phyloP scores from a whole-genome alignment of 1,140 invertebrate genomes.

The Nylanderia fulva region DNA sequence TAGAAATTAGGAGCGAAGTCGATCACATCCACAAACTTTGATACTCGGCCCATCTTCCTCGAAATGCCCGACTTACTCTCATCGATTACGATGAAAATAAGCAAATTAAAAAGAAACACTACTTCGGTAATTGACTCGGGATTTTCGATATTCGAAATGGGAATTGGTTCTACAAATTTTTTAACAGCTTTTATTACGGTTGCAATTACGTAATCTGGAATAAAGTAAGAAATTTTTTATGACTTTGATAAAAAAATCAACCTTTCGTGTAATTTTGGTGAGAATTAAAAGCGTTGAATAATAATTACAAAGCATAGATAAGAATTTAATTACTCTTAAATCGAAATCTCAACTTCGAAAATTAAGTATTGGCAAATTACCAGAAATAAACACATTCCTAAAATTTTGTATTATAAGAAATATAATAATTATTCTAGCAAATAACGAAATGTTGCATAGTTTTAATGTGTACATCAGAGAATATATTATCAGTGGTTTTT shows the following conservation, averaged over 20 bases:
- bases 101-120: not conserved
- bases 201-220: not conserved
- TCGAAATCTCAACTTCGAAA: not conserved
- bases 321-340: not conserved
- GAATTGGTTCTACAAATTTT: not conserved
- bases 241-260: not conserved
- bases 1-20: slow-evolving; percentile 49
- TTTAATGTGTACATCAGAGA: not conserved
- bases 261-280: not conserved
- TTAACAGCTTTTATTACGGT: not conserved
- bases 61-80: slow-evolving; percentile 19
- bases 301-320: not conserved
- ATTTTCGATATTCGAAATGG: slow-evolving; percentile 6
- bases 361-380: not conserved
- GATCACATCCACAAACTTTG: slow-evolving; percentile 36
- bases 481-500: slow-evolving; percentile 11
- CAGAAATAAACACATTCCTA: not conserved
- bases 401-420: not conserved
- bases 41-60: not conserved
- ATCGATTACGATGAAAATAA: slow-evolving; percentile 21
- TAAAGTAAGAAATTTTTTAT: not conserved
- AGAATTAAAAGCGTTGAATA: not conserved
- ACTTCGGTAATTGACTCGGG: not conserved
- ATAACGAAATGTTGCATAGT: not conserved
- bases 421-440: not conserved